Conservation (phyloP, 2,797 vertebrate genomes). For the Phoeniculus purpureus region DNA sequence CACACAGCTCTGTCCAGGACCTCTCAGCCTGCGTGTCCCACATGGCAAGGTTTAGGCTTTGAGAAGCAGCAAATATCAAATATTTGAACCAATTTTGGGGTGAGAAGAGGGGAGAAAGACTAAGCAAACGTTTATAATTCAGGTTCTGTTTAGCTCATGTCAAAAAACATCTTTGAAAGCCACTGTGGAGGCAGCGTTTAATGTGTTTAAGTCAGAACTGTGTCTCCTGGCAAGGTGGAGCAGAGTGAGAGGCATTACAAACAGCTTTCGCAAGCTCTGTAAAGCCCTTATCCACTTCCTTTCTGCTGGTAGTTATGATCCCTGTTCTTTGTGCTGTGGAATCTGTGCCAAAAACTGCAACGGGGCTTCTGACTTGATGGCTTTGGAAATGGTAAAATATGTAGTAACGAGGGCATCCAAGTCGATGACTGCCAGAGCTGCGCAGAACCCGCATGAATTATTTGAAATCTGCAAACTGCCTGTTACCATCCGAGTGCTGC, state of each 20-base stretch:
- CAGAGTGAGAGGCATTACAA: slow-evolving; percentile 1
- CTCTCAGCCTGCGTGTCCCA: background rate
- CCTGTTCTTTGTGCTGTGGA: background rate
- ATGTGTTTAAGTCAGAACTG: background rate
- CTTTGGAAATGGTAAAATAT: slow-evolving; percentile 5
- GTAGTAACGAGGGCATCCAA: background rate
- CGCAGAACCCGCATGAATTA: background rate
- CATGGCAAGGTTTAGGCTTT: background rate
- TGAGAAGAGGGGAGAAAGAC: background rate
- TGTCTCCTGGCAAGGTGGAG: slow-evolving; percentile 1
- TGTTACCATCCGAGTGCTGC: background rate
- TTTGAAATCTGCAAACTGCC: background rate
- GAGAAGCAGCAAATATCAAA: background rate
- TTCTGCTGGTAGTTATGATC: background rate
- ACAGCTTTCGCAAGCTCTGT: background rate
- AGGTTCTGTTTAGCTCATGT: background rate
- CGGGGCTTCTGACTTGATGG: background rate
- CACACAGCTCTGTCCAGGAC: background rate
- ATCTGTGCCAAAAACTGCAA: slow-evolving; percentile 11
- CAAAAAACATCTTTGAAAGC: background rate
- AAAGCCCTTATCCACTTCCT: background rate
- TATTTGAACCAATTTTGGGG: background rate
- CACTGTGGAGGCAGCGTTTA: background rate
- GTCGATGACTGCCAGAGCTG: background rate
- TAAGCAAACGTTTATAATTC: background rate